A percentile compares a stretch with the other conserved stretches of the same genome.
Conservation (phyloP, 2,888 invertebrate species). For the Archips crataeganus region DNA sequence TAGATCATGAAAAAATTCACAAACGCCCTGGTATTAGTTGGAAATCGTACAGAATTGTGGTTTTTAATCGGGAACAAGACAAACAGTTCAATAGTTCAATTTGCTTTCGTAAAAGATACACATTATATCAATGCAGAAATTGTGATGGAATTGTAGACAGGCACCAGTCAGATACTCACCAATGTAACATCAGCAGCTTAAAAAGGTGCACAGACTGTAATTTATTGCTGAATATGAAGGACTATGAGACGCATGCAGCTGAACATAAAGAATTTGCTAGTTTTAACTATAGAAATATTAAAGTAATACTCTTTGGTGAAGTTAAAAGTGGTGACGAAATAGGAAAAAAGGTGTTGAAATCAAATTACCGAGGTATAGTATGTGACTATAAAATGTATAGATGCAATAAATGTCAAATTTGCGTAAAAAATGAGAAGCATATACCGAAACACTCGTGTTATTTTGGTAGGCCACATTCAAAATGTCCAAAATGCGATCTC, state of each 20-base stretch:
- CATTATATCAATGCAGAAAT: slow-evolving; percentile 69
- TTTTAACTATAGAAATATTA: slow-evolving; percentile 61
- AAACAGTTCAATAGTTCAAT: slow-evolving; percentile 54
- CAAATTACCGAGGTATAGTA: slow-evolving; percentile 59
- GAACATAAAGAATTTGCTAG: slow-evolving; percentile 60
- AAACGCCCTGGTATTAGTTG: slow-evolving; percentile 45
- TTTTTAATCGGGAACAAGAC: slow-evolving; percentile 63
- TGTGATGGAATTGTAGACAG: slow-evolving; percentile 63
- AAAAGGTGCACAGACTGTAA: slow-evolving; percentile 64
- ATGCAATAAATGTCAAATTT: slow-evolving; percentile 64
- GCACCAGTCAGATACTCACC: slow-evolving; percentile 51
- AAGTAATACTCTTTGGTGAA: slow-evolving; percentile 64
- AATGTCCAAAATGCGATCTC: slow-evolving; percentile 63
- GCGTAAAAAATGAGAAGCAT: slow-evolving; percentile 51
- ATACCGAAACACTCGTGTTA: slow-evolving; percentile 59
- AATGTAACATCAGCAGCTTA: slow-evolving; percentile 55
- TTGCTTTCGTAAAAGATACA: slow-evolving; percentile 51
- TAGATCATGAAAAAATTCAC: slow-evolving; percentile 63
- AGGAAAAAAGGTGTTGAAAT: slow-evolving; percentile 25
- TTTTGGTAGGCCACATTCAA: slow-evolving; percentile 51
- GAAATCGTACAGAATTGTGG: slow-evolving; percentile 61
- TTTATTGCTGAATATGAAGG: slow-evolving; percentile 54
- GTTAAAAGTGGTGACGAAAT: slow-evolving; percentile 34
- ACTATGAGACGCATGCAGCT: slow-evolving; percentile 57
- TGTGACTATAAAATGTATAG: slow-evolving; percentile 67